Conservation (phyloP, 2,888 invertebrate genomes). For the Nomada ferruginata region DNA sequence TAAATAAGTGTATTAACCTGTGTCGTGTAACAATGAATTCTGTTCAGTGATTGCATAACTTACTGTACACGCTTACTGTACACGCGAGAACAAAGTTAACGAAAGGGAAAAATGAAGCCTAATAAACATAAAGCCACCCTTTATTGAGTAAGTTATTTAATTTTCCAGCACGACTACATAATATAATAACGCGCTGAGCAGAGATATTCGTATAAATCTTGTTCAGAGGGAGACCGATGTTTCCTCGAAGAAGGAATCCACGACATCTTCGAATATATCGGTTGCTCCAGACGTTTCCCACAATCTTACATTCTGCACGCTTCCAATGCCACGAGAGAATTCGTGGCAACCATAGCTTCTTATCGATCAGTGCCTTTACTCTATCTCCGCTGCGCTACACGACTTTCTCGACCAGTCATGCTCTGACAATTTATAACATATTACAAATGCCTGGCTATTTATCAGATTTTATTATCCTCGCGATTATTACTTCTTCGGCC, state of each 20-base stretch:
- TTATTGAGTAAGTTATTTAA: conserved; percentile 23
- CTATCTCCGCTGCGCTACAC: conserved; percentile 43
- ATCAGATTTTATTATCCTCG: conserved; percentile 41
- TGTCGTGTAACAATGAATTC: no score
- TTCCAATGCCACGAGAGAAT: conserved; percentile 58
- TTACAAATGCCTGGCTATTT: conserved; percentile 18
- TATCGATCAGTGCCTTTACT: conserved; percentile 62
- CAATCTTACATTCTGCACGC: conserved; percentile 55
- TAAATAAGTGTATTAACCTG: no score
- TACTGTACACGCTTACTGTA: no score
- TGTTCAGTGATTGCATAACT: no score
- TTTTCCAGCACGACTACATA: conserved; percentile 10
- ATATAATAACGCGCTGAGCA: conserved; percentile 23
- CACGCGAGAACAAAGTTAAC: no score
- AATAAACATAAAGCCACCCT: neutral
- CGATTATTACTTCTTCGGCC: neutral
- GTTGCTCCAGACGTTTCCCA: conserved; percentile 40
- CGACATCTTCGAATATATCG: conserved; percentile 47
- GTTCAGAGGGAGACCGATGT: conserved; percentile 26
- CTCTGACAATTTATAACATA: conserved; percentile 52
- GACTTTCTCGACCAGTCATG: conserved; percentile 48
- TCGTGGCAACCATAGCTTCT: conserved; percentile 55
- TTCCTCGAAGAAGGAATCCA: conserved; percentile 44
- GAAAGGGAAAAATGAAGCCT: no score
- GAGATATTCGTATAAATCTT: conserved; percentile 55